phyloP scores from a whole-genome alignment of 2,888 invertebrate genomes.

The Oasisia sp. region DNA sequence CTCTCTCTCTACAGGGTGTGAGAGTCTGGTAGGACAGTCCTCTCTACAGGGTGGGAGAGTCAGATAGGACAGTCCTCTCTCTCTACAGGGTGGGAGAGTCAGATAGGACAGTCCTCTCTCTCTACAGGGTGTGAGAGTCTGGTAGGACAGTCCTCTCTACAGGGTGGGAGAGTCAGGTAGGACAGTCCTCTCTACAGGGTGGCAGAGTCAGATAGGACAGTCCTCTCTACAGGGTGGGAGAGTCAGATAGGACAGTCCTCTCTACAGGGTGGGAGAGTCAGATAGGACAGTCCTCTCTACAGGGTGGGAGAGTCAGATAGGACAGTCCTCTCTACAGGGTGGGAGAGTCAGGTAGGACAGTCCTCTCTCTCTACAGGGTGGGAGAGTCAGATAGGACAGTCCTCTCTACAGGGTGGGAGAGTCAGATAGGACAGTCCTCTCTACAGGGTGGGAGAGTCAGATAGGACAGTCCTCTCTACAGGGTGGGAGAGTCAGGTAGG shows the following conservation, averaged over 20 bases:
- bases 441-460: not conserved
- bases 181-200: too few species aligned
- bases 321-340: too few species aligned
- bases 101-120: too few species aligned
- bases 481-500: conserved; percentile 70
- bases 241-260: too few species aligned
- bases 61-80: conserved; percentile 61
- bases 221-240: not conserved
- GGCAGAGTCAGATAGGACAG: conserved; percentile 68
- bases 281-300: conserved; percentile 45
- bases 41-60: too few species aligned
- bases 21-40: too few species aligned
- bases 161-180: not conserved
- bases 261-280: too few species aligned
- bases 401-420: too few species aligned
- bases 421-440: conserved; percentile 65
- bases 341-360: conserved; percentile 68
- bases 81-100: not conserved
- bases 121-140: conserved; percentile 74
- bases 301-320: not conserved
- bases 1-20: not conserved
- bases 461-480: too few species aligned
- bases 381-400: not conserved
- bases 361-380: not conserved
- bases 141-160: conserved; percentile 45